Percentiles rank a stretch among this genome's conserved stretches.
Evolutionary conservation across 2,888 invertebrate species (phyloP).

Genomic region (Sminthurides aquaticus): DNA sequence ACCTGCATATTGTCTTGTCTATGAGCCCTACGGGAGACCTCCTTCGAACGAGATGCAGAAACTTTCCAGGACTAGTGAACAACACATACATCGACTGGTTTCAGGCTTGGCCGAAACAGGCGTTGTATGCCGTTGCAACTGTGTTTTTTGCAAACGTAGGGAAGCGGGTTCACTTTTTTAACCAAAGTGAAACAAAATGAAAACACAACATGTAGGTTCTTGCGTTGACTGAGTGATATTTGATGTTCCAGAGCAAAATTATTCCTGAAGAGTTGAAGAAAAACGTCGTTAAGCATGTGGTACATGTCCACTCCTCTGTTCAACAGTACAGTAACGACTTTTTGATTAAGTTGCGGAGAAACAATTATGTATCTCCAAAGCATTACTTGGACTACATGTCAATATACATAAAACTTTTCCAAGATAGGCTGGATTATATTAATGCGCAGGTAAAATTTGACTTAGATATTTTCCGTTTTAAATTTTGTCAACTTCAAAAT

Average conservation of each 20-base stretch:
- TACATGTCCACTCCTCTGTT: constrained; percentile 73
- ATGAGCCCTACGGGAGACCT: constrained; percentile 84
- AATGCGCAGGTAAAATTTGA: constrained; percentile 48
- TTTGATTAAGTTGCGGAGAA: constrained; percentile 62
- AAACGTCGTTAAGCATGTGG: constrained; percentile 72
- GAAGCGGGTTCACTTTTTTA: too few species aligned
- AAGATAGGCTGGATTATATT: constrained; percentile 58
- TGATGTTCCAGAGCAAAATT: constrained; percentile 53
- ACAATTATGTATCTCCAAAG: constrained; percentile 84
- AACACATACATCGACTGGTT: constrained; percentile 91
- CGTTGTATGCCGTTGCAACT: constrained; percentile 76
- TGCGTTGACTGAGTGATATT: neutral
- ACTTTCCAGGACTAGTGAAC: constrained; percentile 85
- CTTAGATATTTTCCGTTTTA: constrained; percentile 13
- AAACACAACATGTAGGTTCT: neutral
- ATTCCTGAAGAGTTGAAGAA: constrained; percentile 62
- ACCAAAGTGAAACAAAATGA: neutral
- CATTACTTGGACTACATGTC: constrained; percentile 82
- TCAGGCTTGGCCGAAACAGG: constrained; percentile 87
- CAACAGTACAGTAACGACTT: constrained; percentile 66
- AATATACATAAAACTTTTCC: constrained; percentile 66
- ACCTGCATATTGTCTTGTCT: constrained; percentile 80
- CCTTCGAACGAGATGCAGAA: constrained; percentile 73
- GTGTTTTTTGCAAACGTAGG: constrained; percentile 73
- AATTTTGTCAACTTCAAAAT: constrained; percentile 17